Base-by-base conservation (phyloP, 2,113 vertebrate genomes). In the Pterophyllum scalare region DNA sequence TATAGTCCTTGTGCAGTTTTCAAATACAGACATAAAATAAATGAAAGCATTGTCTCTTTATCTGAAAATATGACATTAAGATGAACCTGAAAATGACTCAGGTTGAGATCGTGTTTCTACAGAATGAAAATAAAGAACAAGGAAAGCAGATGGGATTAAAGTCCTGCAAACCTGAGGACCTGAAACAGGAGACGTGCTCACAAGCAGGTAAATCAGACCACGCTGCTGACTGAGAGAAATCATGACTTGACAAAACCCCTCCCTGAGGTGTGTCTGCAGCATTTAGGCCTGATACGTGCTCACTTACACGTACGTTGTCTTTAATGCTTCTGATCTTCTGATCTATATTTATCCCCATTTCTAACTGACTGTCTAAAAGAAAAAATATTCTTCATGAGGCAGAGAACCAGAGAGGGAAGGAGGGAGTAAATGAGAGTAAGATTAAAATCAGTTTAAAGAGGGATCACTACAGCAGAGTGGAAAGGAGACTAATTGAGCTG, bases 271-370 rank as follows among this genome's bases (percentile, higher is more conserved):
- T 88, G 91, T 81, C 74, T 5, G 2, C 43, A 22, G 81, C 31
- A 52, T 38, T 52, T 52, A n/a, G 58, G 67, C 13, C 8, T 72
- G 60, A 81, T 88, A 82, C 91, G 93, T 94, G 93, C 84, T 83
- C 82, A 17, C 82, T 88, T 85, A 92, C 94, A 94, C 93, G 92
- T 94, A 93, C 79, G 84, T 80, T 72, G 65, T 79, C 84, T 90
- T 89, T 86, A 81, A 89, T 76, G 79, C 80, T 80, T 87, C 86
- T 75, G 64, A 85, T 92, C 80, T 80, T 87, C 86, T 75, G 64
- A 85, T 92, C 93, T 95, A 93, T 94, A 94, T 94, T 94, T 94
- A 94, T 87, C 88, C 90, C 65, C 31, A 33, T 91, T 93, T 91
- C 87, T 80, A 88, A 93, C 89, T 82, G 89, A 94, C 89, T 87